A percentile compares a stretch with the other conserved stretches of the same genome.
These are phyloP conservation scores for Limnephilus rhombicus DNA, from an alignment of 2,888 invertebrate genomes.

Conservation along the genomic window DNA sequence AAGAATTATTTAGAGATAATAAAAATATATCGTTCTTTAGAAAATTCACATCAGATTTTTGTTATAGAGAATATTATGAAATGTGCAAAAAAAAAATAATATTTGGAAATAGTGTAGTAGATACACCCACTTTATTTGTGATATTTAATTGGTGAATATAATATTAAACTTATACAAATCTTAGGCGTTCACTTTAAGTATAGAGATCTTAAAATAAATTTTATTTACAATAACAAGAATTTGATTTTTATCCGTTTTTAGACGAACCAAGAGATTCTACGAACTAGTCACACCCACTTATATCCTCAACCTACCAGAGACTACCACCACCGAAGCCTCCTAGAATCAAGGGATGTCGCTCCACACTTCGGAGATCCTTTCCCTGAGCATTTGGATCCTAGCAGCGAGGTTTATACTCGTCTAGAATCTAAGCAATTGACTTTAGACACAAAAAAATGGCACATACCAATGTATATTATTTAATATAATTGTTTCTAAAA, in stretches of 20 bases:
- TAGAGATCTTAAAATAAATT: not conserved
- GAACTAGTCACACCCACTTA: constrained; percentile 48
- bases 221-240: constrained; percentile 1
- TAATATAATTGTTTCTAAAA: not conserved
- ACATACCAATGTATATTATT: not conserved
- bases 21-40: not conserved
- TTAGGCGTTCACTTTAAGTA: constrained; percentile 28
- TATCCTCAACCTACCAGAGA: constrained; percentile 21
- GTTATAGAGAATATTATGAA: not conserved
- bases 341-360: constrained; percentile 46
- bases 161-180: constrained; percentile 19
- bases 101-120: constrained; percentile 27
- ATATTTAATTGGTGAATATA: constrained; percentile 36
- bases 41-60: not conserved
- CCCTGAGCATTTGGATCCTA: constrained; percentile 42
- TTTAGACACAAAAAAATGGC: constrained; percentile 25
- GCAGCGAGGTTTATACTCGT: constrained; percentile 40
- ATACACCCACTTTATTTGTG: constrained; percentile 45
- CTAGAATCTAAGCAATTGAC: constrained; percentile 14
- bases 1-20: not conserved
- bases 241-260: not conserved
- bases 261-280: constrained; percentile 43
- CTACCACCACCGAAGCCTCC: constrained; percentile 49
- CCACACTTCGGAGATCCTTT: constrained; percentile 36
- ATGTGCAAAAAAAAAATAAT: not conserved